phyloP scores from a whole-genome alignment of 2,113 vertebrate species.

The Empidonax alnorum region DNA sequence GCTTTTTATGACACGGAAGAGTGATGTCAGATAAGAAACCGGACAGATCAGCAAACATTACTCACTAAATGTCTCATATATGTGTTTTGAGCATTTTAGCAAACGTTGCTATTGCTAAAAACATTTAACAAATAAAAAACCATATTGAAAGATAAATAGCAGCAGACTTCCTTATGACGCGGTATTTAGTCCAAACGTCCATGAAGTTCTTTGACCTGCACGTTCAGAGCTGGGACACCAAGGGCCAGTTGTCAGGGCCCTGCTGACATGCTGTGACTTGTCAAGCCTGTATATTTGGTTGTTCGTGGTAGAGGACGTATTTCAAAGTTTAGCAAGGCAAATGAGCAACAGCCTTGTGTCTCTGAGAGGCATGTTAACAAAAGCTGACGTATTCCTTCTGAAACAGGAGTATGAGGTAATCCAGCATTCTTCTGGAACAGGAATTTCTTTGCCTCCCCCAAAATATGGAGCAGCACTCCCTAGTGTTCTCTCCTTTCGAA shows the following conservation, averaged over 20 bases:
- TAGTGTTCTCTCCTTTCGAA: background rate
- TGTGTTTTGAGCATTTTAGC: conserved; percentile 33
- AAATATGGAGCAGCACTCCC: background rate
- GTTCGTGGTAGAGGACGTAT: background rate
- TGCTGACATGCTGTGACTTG: background rate
- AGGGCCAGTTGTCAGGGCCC: background rate
- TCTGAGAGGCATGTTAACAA: background rate
- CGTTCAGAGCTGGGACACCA: background rate
- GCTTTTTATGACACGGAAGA: background rate
- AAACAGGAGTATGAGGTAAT: background rate
- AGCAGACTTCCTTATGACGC: background rate
- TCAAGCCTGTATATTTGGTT: background rate
- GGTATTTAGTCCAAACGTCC: background rate
- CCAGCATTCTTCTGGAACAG: background rate
- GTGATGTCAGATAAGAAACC: conserved; percentile 4
- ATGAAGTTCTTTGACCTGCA: background rate
- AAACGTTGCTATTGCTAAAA: conserved; percentile 33
- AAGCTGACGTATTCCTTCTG: background rate
- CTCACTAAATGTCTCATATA: background rate
- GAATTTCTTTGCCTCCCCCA: background rate
- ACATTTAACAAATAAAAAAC: conserved; percentile 25
- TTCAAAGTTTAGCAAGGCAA: background rate
- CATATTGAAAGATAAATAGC: conserved; percentile 31
- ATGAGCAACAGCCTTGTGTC: background rate
- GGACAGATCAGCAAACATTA: conserved; percentile 23